A percentile compares a stretch with the other conserved stretches of the same genome.
Conservation (phyloP, 2,797 vertebrate genomes). For the Buceros bicornis region DNA sequence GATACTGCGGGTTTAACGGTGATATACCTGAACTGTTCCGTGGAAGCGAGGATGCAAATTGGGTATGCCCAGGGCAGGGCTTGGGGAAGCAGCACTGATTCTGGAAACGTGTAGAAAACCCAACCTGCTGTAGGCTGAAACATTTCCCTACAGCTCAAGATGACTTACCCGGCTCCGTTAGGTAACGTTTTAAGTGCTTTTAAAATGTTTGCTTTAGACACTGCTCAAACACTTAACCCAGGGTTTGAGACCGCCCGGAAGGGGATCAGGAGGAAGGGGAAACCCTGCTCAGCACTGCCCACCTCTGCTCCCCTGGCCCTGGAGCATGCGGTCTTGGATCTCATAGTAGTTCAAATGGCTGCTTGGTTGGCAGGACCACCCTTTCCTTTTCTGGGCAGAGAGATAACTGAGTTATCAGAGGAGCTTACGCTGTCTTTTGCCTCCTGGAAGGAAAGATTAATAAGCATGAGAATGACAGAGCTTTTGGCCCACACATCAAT, state of each 20-base stretch:
- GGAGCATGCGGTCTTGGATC: neutral
- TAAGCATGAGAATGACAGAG: constrained; percentile 1
- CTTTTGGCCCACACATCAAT: neutral
- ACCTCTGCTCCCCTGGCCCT: neutral
- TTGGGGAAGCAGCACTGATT: neutral
- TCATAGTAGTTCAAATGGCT: constrained; percentile 7
- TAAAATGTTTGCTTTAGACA: neutral
- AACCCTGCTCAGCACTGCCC: neutral
- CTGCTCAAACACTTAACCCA: neutral
- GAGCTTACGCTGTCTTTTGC: neutral
- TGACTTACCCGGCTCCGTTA: neutral
- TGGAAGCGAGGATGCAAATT: neutral
- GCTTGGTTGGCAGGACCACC: constrained; percentile 31
- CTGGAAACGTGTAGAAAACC: neutral
- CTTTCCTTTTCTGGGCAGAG: constrained; percentile 54
- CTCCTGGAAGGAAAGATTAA: constrained; percentile 52
- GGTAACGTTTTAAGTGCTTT: constrained; percentile 20
- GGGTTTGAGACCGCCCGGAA: neutral
- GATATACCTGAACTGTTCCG: neutral
- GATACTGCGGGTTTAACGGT: neutral
- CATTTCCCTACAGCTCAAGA: neutral
- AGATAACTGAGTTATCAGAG: constrained; percentile 66
- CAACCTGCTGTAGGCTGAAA: neutral
- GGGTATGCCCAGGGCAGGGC: neutral
- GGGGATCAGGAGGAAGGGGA: neutral